phyloP scores from a whole-genome alignment of 2,113 vertebrate genomes.

The Macrotus californicus region DNA sequence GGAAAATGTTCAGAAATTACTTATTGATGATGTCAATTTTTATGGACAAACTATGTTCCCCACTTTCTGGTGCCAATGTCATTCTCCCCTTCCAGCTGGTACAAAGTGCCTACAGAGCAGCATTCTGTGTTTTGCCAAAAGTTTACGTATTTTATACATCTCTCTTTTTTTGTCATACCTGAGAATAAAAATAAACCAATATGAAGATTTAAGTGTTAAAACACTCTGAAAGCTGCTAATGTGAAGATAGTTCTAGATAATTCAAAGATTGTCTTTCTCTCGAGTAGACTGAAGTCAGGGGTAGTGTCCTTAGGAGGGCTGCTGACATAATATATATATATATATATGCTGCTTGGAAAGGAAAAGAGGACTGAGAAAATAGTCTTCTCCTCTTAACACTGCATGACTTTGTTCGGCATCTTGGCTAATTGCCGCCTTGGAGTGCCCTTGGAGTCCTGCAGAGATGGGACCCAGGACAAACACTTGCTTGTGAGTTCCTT shows the following conservation, averaged over 20 bases:
- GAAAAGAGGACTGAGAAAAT: background rate
- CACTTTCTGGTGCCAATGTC: background rate
- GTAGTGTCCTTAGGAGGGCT: background rate
- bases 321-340: background rate
- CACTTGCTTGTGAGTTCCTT: background rate
- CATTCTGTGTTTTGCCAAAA: background rate
- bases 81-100: background rate
- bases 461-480: slow-evolving; percentile 15
- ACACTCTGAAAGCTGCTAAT: background rate
- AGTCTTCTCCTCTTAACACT: background rate
- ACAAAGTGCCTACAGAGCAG: background rate
- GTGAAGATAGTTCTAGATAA: background rate
- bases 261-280: background rate
- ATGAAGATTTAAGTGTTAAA: background rate
- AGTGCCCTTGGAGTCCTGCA: background rate
- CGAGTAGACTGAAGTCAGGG: background rate
- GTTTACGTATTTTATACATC: background rate
- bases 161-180: background rate
- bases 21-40: background rate
- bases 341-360: background rate
- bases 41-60: background rate
- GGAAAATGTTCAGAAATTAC: background rate
- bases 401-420: slow-evolving; percentile 13
- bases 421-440: slow-evolving; percentile 14
- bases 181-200: background rate